Conservation (phyloP, 2,797 vertebrate species). For the Cephalopachus bancanus region DNA sequence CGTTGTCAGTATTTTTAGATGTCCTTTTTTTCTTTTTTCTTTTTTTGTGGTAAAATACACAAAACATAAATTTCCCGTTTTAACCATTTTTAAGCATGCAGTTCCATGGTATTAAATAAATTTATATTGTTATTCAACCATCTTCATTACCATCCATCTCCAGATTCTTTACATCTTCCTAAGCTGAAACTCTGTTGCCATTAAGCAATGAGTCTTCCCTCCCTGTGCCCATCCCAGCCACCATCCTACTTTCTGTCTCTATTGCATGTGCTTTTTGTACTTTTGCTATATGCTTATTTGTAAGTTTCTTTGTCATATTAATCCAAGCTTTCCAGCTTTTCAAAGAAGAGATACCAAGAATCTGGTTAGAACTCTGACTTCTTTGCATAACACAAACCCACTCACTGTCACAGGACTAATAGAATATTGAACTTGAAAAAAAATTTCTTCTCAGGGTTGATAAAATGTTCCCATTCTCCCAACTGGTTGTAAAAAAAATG, state of each 20-base stretch:
- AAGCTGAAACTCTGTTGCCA: neutral
- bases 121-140: neutral
- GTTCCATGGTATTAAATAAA: neutral
- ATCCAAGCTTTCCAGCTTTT: neutral
- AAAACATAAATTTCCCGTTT: neutral
- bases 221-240: fast-evolving
- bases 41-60: neutral
- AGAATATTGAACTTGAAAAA: neutral
- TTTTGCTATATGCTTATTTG: neutral
- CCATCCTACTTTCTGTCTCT: neutral
- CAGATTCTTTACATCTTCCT: neutral
- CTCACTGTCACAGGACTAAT: neutral
- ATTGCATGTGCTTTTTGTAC: neutral
- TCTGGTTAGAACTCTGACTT: neutral
- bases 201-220: neutral
- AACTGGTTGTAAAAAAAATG: neutral
- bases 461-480: neutral
- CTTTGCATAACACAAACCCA: neutral
- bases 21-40: neutral
- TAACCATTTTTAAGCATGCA: neutral
- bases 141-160: neutral
- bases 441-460: neutral
- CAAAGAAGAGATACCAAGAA: neutral
- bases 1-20: neutral
- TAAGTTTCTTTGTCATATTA: neutral